Percentiles rank a stretch among this genome's conserved stretches.
phyloP scores from a whole-genome alignment of 2,113 vertebrate genomes.

The Elachura formosa region DNA sequence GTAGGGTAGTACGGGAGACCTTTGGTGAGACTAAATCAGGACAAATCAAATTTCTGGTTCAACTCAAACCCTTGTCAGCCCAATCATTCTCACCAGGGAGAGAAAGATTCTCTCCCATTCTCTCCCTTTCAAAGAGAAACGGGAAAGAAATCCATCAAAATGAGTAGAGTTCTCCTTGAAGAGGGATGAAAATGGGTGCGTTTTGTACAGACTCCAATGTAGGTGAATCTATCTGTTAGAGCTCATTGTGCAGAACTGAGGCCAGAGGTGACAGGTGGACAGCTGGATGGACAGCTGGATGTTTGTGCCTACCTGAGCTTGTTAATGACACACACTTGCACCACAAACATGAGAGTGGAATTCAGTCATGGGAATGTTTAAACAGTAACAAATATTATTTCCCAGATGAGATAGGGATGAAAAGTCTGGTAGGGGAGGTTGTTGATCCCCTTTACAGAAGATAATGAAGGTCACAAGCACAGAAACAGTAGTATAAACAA shows the following conservation, averaged over 20 bases:
- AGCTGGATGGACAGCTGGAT: fast-evolving
- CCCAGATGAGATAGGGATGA: neutral
- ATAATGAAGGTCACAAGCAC: neutral
- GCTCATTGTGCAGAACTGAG: neutral
- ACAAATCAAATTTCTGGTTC: neutral
- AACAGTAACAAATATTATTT: neutral
- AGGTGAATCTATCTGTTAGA: neutral
- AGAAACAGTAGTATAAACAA: neutral
- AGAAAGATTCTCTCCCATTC: too few relatives aligned
- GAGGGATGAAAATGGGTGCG: neutral
- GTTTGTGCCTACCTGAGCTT: neutral
- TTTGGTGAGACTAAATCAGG: neutral
- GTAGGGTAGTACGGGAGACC: neutral
- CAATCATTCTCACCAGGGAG: neutral
- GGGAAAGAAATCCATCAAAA: neutral
- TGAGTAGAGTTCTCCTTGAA: neutral
- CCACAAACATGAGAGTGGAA: neutral
- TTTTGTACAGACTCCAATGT: fast-evolving
- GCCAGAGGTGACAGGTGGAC: fast-evolving
- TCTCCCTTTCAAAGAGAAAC: too few relatives aligned
- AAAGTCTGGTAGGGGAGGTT: neutral
- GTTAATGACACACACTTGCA: neutral
- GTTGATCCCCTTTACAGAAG: neutral
- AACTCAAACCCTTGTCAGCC: neutral
- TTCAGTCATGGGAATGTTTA: neutral